Evolutionary conservation across 2,888 invertebrate species (phyloP).

Genomic region (Balanococcus diminutus): DNA sequence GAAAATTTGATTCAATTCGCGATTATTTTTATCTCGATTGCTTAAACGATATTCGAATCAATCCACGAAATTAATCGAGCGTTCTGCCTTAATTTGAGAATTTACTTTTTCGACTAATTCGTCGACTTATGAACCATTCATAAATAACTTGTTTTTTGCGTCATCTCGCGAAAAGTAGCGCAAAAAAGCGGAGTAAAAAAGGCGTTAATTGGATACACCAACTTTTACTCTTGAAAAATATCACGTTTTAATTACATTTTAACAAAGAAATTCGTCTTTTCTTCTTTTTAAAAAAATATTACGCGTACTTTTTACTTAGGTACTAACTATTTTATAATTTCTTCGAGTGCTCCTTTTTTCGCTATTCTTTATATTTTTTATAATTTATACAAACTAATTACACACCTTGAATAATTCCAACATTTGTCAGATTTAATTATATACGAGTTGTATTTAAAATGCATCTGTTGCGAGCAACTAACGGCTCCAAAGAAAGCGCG

Average conservation of each 20-base stretch:
- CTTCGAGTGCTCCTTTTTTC: neutral
- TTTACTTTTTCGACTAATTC: no score
- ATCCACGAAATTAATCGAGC: no score
- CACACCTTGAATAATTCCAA: constrained; percentile 40
- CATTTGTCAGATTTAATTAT: constrained; percentile 39
- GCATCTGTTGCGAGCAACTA: constrained; percentile 25
- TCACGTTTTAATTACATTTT: constrained; percentile 14
- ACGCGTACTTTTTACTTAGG: neutral
- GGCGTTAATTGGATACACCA: neutral
- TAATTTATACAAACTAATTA: constrained; percentile 32
- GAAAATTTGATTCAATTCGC: no score
- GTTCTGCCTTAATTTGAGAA: no score
- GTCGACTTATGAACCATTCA: no score
- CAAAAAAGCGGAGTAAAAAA: neutral
- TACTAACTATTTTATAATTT: constrained; percentile 11
- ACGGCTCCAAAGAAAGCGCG: constrained; percentile 11
- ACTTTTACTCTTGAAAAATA: neutral
- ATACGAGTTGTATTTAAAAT: constrained; percentile 34
- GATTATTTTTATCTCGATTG: no score
- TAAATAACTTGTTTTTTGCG: no score
- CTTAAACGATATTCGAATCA: no score
- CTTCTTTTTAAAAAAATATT: no score
- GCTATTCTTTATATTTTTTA: neutral
- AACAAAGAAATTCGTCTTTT: neutral
- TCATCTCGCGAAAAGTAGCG: no score